A percentile compares a stretch with the other conserved stretches of the same genome.
These are phyloP conservation scores for Karalla daura DNA, from an alignment of 2,797 vertebrate species.

Conservation along the genomic window DNA sequence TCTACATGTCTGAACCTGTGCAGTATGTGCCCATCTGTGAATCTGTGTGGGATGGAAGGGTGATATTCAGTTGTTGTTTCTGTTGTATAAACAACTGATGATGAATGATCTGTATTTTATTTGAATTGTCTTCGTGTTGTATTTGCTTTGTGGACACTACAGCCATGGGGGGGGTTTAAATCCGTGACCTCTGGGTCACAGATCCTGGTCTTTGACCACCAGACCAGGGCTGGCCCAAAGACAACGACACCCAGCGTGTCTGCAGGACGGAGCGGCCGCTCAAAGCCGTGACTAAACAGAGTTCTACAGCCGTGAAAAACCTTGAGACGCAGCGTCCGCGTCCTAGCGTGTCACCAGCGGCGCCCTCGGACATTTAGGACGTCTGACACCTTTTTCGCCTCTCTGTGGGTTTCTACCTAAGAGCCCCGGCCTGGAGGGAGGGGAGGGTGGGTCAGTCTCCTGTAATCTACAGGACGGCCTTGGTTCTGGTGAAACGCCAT, in stretches of 20 bases:
- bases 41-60: too few species aligned
- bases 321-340: slow-evolving; percentile 39
- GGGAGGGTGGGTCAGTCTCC: slow-evolving; percentile 10
- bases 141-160: too few species aligned
- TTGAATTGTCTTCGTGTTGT: too few species aligned
- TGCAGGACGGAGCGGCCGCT: neutral
- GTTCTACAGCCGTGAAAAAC: slow-evolving; percentile 38
- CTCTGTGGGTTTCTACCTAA: slow-evolving; percentile 51
- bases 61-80: too few species aligned
- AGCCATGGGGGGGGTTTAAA: too few species aligned
- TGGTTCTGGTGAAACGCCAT: slow-evolving; percentile 35
- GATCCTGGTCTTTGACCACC: too few species aligned
- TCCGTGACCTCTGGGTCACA: too few species aligned
- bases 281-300: neutral
- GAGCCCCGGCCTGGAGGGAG: slow-evolving; percentile 37
- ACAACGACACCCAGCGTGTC: neutral
- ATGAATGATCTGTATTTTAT: too few species aligned
- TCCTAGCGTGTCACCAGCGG: slow-evolving; percentile 44
- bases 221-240: too few species aligned
- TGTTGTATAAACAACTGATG: too few species aligned
- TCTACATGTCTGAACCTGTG: too few species aligned
- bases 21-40: too few species aligned
- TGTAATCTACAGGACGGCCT: slow-evolving; percentile 37
- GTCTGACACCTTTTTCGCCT: slow-evolving; percentile 66
- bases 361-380: slow-evolving; percentile 58